These are phyloP conservation scores for Stomorhina lunata DNA, from an alignment of 2,888 invertebrate genomes.

Conservation along the genomic window DNA sequence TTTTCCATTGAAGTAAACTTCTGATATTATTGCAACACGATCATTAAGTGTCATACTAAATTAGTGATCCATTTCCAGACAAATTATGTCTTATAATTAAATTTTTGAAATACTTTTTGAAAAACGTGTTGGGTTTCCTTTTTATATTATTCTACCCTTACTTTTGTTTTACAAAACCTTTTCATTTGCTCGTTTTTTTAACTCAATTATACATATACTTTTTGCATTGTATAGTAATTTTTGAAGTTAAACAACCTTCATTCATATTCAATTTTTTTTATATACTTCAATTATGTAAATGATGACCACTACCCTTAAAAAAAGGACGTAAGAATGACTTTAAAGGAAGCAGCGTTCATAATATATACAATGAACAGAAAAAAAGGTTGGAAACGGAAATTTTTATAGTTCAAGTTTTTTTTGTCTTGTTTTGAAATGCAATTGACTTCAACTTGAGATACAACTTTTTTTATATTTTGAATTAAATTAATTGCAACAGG, in stretches of 20 bases:
- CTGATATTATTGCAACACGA: no score
- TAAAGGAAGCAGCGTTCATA: no score
- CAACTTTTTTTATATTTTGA: background rate
- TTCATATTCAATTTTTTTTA: background rate
- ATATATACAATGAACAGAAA: background rate
- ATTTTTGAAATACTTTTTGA: no score
- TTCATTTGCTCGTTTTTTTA: background rate
- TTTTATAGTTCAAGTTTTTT: background rate
- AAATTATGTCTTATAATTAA: no score
- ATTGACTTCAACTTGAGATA: background rate
- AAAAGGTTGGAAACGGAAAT: background rate
- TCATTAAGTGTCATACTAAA: no score
- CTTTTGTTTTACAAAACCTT: background rate
- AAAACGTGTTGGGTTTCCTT: background rate
- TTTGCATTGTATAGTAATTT: no score
- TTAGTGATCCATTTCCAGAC: no score
- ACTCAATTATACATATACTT: background rate
- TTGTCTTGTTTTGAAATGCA: no score
- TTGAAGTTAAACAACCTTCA: conserved; percentile 7
- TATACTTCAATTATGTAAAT: background rate
- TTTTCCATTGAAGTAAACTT: no score
- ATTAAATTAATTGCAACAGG: conserved; percentile 8
- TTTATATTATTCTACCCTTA: background rate
- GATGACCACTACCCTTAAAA: conserved; percentile 16
- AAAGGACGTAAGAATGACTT: no score